phyloP scores from a whole-genome alignment of 1,140 invertebrate genomes.

The Trinorchestia longiramus region DNA sequence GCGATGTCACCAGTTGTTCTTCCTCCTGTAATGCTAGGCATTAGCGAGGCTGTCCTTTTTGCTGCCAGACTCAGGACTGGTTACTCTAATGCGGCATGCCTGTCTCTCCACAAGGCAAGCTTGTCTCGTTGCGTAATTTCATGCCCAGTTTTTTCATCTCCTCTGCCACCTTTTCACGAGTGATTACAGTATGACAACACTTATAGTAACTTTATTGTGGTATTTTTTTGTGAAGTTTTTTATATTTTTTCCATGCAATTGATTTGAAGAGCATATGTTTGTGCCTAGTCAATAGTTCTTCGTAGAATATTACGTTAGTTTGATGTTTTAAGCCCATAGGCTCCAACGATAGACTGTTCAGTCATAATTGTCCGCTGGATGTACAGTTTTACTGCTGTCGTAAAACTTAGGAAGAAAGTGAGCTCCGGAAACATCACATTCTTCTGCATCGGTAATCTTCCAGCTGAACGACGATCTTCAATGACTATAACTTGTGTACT shows the following conservation, averaged over 20 bases:
- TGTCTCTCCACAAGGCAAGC: neutral
- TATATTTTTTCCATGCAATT: neutral
- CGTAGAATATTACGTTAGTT: neutral
- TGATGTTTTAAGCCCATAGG: neutral
- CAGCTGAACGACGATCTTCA: neutral
- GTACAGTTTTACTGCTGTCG: neutral
- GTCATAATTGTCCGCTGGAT: too few species aligned
- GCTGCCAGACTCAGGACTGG: neutral
- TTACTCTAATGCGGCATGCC: neutral
- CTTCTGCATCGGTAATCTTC: neutral
- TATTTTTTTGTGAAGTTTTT: neutral
- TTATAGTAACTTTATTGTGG: neutral
- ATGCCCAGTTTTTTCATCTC: neutral
- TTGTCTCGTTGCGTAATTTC: neutral
- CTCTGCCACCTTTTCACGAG: neutral
- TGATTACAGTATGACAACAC: neutral
- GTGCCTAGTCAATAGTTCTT: neutral
- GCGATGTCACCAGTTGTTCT: conserved; percentile 5
- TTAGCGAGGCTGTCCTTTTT: conserved; percentile 2
- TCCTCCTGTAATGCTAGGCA: neutral
- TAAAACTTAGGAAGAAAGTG: neutral
- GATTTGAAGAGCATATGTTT: neutral
- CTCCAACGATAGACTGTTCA: neutral
- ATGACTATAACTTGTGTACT: neutral
- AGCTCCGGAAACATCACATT: neutral